Evolutionary conservation across 2,113 vertebrate genomes (phyloP).

Genomic region (Bagarius yarrelli): DNA sequence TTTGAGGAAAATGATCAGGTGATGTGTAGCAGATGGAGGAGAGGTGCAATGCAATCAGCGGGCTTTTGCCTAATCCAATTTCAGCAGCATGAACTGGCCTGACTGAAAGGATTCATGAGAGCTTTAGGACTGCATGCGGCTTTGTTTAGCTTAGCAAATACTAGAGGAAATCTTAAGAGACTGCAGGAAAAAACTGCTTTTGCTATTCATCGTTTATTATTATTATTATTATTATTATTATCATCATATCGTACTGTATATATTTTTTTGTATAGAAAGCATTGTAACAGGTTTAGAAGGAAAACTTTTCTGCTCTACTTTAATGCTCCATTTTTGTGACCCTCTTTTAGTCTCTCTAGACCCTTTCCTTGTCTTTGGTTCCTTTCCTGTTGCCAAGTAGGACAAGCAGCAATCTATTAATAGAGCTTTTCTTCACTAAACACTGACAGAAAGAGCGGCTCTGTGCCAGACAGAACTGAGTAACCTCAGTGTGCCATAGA

Average conservation of each 20-base stretch:
- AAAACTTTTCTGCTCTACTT: constrained; percentile 59
- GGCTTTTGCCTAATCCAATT: constrained; percentile 40
- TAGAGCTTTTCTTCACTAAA: constrained; percentile 64
- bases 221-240: neutral
- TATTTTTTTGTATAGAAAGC: constrained; percentile 1
- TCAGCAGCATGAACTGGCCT: constrained; percentile 17
- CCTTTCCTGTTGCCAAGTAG: constrained; percentile 77
- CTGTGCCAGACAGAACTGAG: constrained; percentile 62
- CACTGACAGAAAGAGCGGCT: constrained; percentile 59
- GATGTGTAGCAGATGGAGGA: constrained; percentile 14
- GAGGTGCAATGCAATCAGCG: constrained; percentile 10
- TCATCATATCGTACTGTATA: neutral
- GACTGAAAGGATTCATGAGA: constrained; percentile 42
- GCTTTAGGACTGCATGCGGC: constrained; percentile 9
- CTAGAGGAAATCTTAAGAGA: neutral
- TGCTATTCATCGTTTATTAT: neutral
- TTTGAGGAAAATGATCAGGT: constrained; percentile 23
- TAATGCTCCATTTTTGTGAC: constrained; percentile 63
- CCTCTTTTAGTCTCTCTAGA: constrained; percentile 68
- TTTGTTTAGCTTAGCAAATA: neutral
- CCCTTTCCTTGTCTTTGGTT: constrained; percentile 70
- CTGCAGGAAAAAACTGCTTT: neutral
- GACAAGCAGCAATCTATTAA: constrained; percentile 77
- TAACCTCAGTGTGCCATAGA: constrained; percentile 63
- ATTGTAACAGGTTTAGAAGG: constrained; percentile 18